Evolutionary conservation across 2,888 invertebrate species (phyloP).

Genomic region (Mimachlamys varia): DNA sequence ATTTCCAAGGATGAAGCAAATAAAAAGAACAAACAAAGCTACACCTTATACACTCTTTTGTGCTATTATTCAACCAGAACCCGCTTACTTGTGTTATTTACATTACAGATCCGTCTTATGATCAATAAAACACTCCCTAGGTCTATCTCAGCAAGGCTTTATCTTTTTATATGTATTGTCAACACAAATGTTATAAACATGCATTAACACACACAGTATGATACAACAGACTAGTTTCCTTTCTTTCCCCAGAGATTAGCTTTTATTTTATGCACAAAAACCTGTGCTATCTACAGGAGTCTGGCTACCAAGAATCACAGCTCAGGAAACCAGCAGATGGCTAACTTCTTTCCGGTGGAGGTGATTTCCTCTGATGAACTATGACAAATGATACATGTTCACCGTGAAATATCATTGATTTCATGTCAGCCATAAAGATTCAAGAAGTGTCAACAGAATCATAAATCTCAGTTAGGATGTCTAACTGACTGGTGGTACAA

Average conservation of each 20-base stretch:
- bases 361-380: neutral
- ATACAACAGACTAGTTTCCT: neutral
- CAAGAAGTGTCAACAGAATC: neutral
- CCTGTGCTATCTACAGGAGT: neutral
- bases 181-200: neutral
- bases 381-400: conserved; percentile 32
- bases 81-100: neutral
- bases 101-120: neutral
- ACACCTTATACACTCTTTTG: neutral
- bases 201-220: neutral
- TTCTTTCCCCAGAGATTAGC: neutral
- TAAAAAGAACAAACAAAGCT: no score
- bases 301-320: neutral
- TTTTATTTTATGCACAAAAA: neutral
- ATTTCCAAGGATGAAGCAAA: neutral
- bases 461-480: conserved; percentile 25
- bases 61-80: no score
- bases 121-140: neutral
- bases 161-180: neutral
- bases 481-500: neutral
- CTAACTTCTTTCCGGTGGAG: conserved; percentile 25
- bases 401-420: conserved; percentile 6
- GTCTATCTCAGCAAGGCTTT: neutral
- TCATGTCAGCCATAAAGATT: conserved; percentile 7
- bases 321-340: conserved; percentile 3